Evolutionary conservation across 1,140 invertebrate species (phyloP).

Genomic region (Wasmannia auropunctata): DNA sequence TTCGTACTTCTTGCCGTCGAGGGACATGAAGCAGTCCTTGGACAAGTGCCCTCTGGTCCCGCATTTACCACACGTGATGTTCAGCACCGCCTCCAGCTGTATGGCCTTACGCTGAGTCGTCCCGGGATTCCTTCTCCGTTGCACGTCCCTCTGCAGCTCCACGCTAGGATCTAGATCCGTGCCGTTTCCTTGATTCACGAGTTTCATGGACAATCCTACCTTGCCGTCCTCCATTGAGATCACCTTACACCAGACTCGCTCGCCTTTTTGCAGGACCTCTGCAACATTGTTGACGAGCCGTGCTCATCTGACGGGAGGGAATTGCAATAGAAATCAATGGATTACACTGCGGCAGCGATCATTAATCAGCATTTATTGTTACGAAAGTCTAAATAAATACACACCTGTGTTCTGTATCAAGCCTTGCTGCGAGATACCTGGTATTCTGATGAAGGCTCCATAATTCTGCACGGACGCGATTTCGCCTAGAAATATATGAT

Average conservation of each 20-base stretch:
- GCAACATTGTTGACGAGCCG: slow-evolving; percentile 81
- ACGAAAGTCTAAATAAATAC: slow-evolving; percentile 54
- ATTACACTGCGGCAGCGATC: slow-evolving; percentile 2
- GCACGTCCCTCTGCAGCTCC: slow-evolving; percentile 80
- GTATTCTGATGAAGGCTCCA: slow-evolving; percentile 84
- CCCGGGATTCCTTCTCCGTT: slow-evolving; percentile 75
- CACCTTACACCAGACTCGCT: slow-evolving; percentile 83
- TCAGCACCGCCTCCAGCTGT: slow-evolving; percentile 82
- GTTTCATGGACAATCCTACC: slow-evolving; percentile 84
- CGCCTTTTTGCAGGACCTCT: slow-evolving; percentile 82
- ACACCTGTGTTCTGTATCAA: slow-evolving; percentile 80
- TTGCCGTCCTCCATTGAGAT: slow-evolving; percentile 84
- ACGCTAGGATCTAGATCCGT: slow-evolving; percentile 84
- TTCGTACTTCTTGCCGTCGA: slow-evolving; percentile 82
- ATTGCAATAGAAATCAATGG: slow-evolving; percentile 39
- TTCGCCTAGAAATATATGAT: slow-evolving; percentile 81
- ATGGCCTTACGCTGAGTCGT: slow-evolving; percentile 76
- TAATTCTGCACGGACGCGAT: slow-evolving; percentile 83
- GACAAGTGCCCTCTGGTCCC: slow-evolving; percentile 82
- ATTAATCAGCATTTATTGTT: neutral
- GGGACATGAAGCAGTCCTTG: slow-evolving; percentile 82
- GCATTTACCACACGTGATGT: slow-evolving; percentile 83
- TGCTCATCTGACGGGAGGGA: slow-evolving; percentile 74
- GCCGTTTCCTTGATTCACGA: slow-evolving; percentile 83
- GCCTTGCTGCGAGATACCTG: slow-evolving; percentile 81